phyloP scores from a whole-genome alignment of 2,888 invertebrate species.

The Stenolophus ochropezus region DNA sequence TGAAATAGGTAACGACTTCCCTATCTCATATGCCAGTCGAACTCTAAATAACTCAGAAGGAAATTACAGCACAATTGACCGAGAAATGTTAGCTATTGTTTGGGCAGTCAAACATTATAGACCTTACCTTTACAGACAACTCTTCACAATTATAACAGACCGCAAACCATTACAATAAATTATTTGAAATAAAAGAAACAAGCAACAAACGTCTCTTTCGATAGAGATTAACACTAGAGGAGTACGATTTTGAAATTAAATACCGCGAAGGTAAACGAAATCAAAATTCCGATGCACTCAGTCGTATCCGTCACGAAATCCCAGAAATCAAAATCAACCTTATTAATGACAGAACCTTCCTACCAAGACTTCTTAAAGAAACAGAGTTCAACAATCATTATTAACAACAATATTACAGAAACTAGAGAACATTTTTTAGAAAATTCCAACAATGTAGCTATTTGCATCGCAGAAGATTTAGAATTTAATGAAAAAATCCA shows the following conservation, averaged over 20 bases:
- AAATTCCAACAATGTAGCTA: background rate
- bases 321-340: background rate
- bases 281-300: slow-evolving; percentile 54
- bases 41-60: slow-evolving; percentile 47
- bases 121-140: slow-evolving; percentile 54
- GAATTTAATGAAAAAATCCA: background rate
- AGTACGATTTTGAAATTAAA: slow-evolving; percentile 54
- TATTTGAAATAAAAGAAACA: slow-evolving; percentile 50
- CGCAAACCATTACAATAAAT: slow-evolving; percentile 50
- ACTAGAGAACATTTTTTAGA: background rate
- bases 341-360: background rate
- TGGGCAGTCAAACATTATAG: slow-evolving; percentile 46
- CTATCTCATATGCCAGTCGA: slow-evolving; percentile 46
- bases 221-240: slow-evolving; percentile 53
- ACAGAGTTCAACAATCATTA: background rate
- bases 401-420: slow-evolving; percentile 1
- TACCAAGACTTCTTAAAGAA: slow-evolving; percentile 4
- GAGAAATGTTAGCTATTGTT: slow-evolving; percentile 49
- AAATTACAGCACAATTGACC: slow-evolving; percentile 45
- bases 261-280: slow-evolving; percentile 52
- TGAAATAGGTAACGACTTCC: slow-evolving; percentile 18
- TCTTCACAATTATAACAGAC: slow-evolving; percentile 51
- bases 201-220: slow-evolving; percentile 28
- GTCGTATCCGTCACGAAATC: slow-evolving; percentile 47
- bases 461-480: slow-evolving; percentile 37